These are phyloP conservation scores for Onychostoma macrolepis DNA, from an alignment of 2,113 vertebrate genomes.

Conservation along the genomic window DNA sequence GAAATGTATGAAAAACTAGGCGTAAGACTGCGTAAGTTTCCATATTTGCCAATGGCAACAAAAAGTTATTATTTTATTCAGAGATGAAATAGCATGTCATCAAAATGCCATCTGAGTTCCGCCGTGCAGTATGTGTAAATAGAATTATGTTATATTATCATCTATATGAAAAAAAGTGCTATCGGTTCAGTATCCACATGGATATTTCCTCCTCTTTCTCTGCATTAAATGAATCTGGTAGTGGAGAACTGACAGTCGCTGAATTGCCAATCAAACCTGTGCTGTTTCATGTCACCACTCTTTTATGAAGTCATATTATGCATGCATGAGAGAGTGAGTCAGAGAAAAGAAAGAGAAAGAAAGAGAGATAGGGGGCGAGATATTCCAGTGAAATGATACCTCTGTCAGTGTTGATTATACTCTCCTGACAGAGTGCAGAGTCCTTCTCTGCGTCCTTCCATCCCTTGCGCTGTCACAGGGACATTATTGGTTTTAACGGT, in stretches of 20 bases:
- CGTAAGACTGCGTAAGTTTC: background rate
- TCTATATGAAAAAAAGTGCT: constrained; percentile 20
- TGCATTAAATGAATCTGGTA: constrained; percentile 32
- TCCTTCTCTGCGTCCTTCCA: constrained; percentile 25
- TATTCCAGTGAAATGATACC: constrained; percentile 16
- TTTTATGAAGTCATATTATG: constrained; percentile 41
- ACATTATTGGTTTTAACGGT: constrained; percentile 33
- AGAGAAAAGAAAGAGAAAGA: constrained; percentile 10
- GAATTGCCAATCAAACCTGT: constrained; percentile 40
- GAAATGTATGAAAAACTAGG: background rate
- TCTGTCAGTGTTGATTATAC: constrained; percentile 42
- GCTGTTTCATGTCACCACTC: constrained; percentile 42
- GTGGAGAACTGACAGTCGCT: constrained; percentile 24
- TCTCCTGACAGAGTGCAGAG: constrained; percentile 22
- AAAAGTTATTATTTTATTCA: constrained; percentile 44
- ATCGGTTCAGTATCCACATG: background rate
- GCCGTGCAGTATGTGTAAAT: constrained; percentile 29
- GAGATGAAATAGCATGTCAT: constrained; percentile 39
- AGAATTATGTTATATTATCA: constrained; percentile 48
- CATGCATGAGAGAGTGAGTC: constrained; percentile 37
- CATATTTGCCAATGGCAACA: constrained; percentile 44
- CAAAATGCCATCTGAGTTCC: constrained; percentile 19
- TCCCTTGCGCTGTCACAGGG: background rate
- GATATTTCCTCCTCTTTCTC: constrained; percentile 20
- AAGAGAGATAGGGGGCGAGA: background rate